These are phyloP conservation scores for Papilio gigon DNA, from an alignment of 2,888 invertebrate genomes.

Conservation along the genomic window DNA sequence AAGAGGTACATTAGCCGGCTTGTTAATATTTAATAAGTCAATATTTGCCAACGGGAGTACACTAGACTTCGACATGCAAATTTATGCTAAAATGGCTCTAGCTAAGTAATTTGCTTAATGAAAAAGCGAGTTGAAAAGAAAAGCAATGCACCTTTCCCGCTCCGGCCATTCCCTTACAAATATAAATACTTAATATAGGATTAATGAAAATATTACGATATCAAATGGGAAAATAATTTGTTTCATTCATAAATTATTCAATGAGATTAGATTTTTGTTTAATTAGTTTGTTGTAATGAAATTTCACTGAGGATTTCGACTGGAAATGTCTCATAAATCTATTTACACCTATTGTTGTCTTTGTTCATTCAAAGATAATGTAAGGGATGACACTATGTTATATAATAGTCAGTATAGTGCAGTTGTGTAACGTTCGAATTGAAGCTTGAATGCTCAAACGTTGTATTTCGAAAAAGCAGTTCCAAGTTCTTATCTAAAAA, in stretches of 20 bases:
- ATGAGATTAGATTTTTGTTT: not conserved
- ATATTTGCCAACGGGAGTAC: slow-evolving; percentile 41
- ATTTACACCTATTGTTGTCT: no score
- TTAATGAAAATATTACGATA: slow-evolving; percentile 31
- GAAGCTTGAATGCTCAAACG: no score
- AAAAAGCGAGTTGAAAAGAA: slow-evolving; percentile 42
- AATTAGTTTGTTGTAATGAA: not conserved
- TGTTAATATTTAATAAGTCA: slow-evolving; percentile 41
- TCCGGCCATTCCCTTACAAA: slow-evolving; percentile 13
- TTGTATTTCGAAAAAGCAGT: no score
- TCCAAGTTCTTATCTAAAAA: no score
- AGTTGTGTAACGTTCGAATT: no score
- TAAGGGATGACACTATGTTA: no score
- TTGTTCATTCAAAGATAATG: no score
- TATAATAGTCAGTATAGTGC: no score
- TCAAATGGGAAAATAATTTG: not conserved
- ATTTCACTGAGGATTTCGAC: no score
- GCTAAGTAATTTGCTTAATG: slow-evolving; percentile 50
- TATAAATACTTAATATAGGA: slow-evolving; percentile 36
- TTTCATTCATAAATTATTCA: not conserved
- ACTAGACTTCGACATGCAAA: slow-evolving; percentile 51
- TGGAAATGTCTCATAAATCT: no score
- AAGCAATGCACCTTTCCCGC: slow-evolving; percentile 19
- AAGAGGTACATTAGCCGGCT: slow-evolving; percentile 37
- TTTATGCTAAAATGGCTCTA: slow-evolving; percentile 54